Evolutionary conservation across 2,888 invertebrate species (phyloP).

Genomic region (Drosophila rubida): DNA sequence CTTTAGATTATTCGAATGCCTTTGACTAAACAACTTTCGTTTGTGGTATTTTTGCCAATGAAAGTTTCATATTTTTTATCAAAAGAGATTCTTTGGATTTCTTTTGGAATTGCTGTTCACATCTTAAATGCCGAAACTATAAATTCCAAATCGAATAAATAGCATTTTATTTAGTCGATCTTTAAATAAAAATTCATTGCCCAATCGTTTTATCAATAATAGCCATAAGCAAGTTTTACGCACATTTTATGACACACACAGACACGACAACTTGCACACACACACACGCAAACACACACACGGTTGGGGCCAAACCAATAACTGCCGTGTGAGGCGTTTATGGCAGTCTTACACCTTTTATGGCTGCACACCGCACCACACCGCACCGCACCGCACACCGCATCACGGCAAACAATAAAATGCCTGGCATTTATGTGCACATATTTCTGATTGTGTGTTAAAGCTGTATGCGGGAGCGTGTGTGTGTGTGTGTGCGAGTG

Average conservation of each 20-base stretch:
- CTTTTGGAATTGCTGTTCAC: too few relatives aligned
- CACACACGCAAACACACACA: constrained; percentile 2
- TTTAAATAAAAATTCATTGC: constrained; percentile 75
- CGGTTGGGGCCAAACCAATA: constrained; percentile 20
- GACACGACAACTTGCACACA: constrained; percentile 4
- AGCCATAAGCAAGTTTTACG: constrained; percentile 78
- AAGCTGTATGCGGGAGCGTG: constrained; percentile 2
- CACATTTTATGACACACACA: constrained; percentile 71
- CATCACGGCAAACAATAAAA: constrained; percentile 69
- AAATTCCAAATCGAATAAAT: constrained; percentile 36
- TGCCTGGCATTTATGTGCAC: constrained; percentile 72
- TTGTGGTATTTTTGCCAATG: neutral
- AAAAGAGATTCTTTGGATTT: neutral
- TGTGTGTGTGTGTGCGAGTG: constrained; percentile 2
- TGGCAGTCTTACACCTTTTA: constrained; percentile 74
- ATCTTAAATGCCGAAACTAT: constrained; percentile 4
- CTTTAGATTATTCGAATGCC: too few relatives aligned
- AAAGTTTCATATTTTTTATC: neutral
- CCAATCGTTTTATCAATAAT: constrained; percentile 79
- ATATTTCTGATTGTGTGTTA: constrained; percentile 70
- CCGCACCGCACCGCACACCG: constrained; percentile 13
- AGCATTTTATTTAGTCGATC: constrained; percentile 44
- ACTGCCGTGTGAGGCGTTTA: constrained; percentile 61
- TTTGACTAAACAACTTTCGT: too few relatives aligned
- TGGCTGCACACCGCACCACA: constrained; percentile 39